Conservation (phyloP, 2,888 invertebrate genomes). For the Pogonocherus hispidulus region DNA sequence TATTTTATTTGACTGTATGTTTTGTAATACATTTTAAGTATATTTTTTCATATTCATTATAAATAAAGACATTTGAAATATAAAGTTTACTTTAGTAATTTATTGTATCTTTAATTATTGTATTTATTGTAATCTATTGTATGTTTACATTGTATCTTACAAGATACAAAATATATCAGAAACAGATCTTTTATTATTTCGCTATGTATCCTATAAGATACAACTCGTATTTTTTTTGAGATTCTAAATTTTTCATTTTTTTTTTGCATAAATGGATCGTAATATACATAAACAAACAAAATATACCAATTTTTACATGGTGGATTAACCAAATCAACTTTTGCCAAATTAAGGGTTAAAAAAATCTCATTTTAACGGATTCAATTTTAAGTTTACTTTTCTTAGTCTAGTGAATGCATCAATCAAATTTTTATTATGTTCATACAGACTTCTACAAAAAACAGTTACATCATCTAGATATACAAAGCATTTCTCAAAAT, state of each 20-base stretch:
- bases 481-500: no score
- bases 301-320: background rate
- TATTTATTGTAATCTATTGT: no score
- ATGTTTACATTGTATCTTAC: constrained; percentile 11
- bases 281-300: background rate
- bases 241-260: background rate
- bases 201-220: background rate
- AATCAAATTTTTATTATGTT: no score
- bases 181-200: background rate
- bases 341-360: constrained; percentile 28
- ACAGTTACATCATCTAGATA: no score
- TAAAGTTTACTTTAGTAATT: constrained; percentile 3
- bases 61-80: constrained; percentile 10
- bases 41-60: background rate
- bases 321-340: background rate
- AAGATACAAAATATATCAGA: constrained; percentile 22
- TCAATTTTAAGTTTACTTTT: no score
- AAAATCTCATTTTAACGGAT: background rate
- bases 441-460: no score
- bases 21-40: constrained; percentile 6
- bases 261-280: constrained; percentile 7
- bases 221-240: constrained; percentile 6
- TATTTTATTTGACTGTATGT: constrained; percentile 1
- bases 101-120: no score
- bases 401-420: no score